Percentiles rank a stretch among this genome's conserved stretches.
Conservation (phyloP, 2,113 vertebrate genomes). For the Meles meles region DNA sequence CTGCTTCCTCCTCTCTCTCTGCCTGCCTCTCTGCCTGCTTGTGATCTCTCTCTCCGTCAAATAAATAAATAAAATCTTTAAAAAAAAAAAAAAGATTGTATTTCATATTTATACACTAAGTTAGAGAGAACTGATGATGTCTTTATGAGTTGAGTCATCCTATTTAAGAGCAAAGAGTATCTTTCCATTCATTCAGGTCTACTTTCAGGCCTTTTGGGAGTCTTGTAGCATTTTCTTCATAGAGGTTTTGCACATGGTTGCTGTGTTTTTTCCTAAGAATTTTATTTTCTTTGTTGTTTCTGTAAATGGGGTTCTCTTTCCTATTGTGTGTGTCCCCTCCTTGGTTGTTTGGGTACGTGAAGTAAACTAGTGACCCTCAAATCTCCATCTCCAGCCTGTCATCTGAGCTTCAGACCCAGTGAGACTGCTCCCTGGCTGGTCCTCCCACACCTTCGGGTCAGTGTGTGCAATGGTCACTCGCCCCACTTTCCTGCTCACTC, state of each 20-base stretch:
- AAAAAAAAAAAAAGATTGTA: too few species aligned
- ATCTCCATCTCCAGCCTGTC: not conserved
- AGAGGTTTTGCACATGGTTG: not conserved
- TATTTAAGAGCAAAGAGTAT: not conserved
- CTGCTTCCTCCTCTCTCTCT: too few species aligned
- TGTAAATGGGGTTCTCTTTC: not conserved
- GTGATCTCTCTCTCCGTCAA: too few species aligned
- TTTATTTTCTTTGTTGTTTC: not conserved
- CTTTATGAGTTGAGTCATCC: not conserved
- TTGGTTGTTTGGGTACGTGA: not conserved
- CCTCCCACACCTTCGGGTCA: not conserved
- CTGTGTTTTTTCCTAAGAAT: not conserved
- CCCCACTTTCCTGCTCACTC: not conserved
- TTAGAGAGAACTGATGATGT: not conserved
- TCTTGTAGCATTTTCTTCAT: not conserved
- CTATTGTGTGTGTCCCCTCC: not conserved
- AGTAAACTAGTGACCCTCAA: not conserved
- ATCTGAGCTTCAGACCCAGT: not conserved
- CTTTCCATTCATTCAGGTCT: not conserved
- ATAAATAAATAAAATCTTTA: too few species aligned
- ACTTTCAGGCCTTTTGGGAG: not conserved
- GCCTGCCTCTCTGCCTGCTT: too few species aligned
- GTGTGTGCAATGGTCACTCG: not conserved
- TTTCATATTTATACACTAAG: conserved; percentile 15
- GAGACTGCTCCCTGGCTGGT: not conserved